A percentile compares a stretch with the other conserved stretches of the same genome.
Evolutionary conservation across 1,140 invertebrate genomes (phyloP).

Genomic region (Ganaspis sp.): DNA sequence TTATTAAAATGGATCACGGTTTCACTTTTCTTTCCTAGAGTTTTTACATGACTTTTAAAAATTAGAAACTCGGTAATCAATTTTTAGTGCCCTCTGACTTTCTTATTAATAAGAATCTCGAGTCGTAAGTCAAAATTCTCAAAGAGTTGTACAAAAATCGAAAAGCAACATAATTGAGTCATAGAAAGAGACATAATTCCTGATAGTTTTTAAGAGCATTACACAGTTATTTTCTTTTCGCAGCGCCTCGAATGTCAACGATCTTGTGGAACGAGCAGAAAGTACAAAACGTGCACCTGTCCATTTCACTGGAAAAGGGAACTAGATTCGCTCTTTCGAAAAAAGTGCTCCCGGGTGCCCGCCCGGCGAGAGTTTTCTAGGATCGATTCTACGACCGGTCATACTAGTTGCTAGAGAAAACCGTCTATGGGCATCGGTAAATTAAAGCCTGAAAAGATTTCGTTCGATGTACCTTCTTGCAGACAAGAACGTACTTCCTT

Average conservation of each 20-base stretch:
- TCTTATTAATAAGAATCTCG: background rate
- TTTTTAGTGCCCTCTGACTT: too few species aligned
- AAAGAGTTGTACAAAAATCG: background rate
- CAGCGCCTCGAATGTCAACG: conserved; percentile 20
- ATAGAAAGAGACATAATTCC: conserved; percentile 9
- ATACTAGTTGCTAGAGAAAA: conserved; percentile 13
- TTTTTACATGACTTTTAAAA: background rate
- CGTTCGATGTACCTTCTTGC: conserved; percentile 21
- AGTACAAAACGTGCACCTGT: conserved; percentile 30
- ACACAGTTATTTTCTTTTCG: conserved; percentile 22
- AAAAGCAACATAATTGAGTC: conserved; percentile 12
- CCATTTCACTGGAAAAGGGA: conserved; percentile 30
- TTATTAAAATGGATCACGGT: background rate
- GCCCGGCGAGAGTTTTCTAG: conserved; percentile 30
- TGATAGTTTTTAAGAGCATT: background rate
- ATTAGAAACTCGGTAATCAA: background rate
- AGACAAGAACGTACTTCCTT: background rate
- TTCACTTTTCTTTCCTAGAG: background rate
- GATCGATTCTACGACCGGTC: conserved; percentile 25
- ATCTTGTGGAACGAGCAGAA: conserved; percentile 28
- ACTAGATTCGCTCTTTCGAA: conserved; percentile 18
- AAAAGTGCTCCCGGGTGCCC: conserved; percentile 19
- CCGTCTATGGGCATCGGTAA: conserved; percentile 25
- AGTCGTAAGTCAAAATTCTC: background rate
- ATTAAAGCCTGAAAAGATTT: conserved; percentile 27